A percentile compares a stretch with the other conserved stretches of the same genome.
These are phyloP conservation scores for Onychostoma macrolepis DNA, from an alignment of 2,113 vertebrate species.

Conservation along the genomic window DNA sequence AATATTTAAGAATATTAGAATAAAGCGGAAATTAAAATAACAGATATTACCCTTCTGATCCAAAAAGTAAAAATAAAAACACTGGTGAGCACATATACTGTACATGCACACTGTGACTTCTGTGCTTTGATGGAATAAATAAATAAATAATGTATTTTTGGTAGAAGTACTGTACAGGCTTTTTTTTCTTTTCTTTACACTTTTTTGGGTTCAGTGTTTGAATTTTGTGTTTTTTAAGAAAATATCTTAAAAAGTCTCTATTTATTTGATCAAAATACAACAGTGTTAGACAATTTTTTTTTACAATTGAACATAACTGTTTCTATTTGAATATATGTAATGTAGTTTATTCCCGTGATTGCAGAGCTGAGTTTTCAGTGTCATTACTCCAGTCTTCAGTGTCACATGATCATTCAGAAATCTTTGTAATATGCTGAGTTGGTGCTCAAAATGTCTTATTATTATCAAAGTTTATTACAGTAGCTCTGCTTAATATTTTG, in stretches of 20 bases:
- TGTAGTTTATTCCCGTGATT: not conserved
- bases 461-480: not conserved
- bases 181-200: not conserved
- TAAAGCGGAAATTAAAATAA: not conserved
- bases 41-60: not conserved
- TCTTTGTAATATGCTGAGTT: not conserved
- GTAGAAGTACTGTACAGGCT: not conserved
- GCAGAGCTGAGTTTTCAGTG: not conserved
- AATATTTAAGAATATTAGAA: too few species aligned
- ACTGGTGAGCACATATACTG: not conserved
- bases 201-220: not conserved
- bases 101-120: not conserved
- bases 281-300: too few species aligned
- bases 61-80: too few species aligned
- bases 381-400: not conserved
- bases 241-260: not conserved
- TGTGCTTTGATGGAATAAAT: not conserved
- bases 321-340: not conserved
- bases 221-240: not conserved
- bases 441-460: not conserved
- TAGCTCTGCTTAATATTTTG: not conserved
- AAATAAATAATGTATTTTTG: not conserved
- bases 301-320: too few species aligned
- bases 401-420: not conserved
- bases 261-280: not conserved